Conservation (phyloP, 2,888 invertebrate species). For the Hirtodrosophila cameraria region DNA sequence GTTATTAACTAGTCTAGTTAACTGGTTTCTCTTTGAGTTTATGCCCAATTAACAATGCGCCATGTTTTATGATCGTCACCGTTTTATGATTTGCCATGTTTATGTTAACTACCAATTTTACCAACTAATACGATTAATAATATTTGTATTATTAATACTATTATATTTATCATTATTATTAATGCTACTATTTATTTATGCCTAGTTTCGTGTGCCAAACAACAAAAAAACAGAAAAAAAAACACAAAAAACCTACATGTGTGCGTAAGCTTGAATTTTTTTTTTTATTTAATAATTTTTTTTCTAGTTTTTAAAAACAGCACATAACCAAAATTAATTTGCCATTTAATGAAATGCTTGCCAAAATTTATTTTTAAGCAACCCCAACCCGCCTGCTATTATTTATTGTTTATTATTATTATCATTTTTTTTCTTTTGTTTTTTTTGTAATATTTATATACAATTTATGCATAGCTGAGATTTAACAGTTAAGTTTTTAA, state of each 20-base stretch:
- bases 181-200: conserved; percentile 60
- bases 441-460: not conserved
- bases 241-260: not conserved
- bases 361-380: conserved; percentile 62
- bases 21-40: conserved; percentile 17
- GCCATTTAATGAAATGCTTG: conserved; percentile 70
- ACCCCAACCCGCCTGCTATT: conserved; percentile 37
- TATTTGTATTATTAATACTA: conserved; percentile 8
- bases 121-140: conserved; percentile 19
- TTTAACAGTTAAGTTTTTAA: conserved; percentile 23
- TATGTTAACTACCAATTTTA: conserved; percentile 18
- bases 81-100: conserved; percentile 37
- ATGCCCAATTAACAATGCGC: conserved; percentile 6
- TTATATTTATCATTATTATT: conserved; percentile 17
- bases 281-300: conserved; percentile 1
- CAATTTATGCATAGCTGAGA: conserved; percentile 1
- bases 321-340: conserved; percentile 44
- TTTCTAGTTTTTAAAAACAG: conserved; percentile 15
- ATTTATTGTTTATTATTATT: conserved; percentile 45
- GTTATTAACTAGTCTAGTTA: conserved; percentile 52
- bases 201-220: conserved; percentile 68
- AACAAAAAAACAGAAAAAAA: conserved; percentile 12
- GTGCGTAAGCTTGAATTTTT: conserved; percentile 3
- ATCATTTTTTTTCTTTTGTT: conserved; percentile 13
- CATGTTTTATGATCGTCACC: not conserved